phyloP scores from a whole-genome alignment of 2,797 vertebrate species.

The Pseudochirops cupreus region DNA sequence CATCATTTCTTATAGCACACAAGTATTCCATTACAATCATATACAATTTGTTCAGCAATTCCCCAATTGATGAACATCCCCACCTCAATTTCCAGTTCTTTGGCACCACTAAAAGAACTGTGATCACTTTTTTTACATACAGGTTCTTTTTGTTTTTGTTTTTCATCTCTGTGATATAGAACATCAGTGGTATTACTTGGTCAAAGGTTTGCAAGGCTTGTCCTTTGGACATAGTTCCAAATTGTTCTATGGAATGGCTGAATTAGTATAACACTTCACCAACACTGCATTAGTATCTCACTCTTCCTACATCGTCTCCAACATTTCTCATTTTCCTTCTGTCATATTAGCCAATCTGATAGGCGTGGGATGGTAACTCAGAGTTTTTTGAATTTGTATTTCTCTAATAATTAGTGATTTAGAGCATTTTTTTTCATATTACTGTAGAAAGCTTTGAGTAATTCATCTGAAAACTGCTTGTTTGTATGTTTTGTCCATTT shows the following conservation, averaged over 20 bases:
- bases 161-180: not conserved
- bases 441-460: not conserved
- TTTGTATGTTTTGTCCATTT: not conserved
- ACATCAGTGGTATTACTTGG: not conserved
- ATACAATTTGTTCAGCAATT: not conserved
- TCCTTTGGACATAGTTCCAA: not conserved
- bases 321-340: not conserved
- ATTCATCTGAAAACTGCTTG: not conserved
- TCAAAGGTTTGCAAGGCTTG: not conserved
- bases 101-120: not conserved
- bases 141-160: not conserved
- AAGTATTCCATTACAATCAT: not conserved
- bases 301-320: not conserved
- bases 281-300: not conserved
- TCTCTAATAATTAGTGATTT: not conserved
- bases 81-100: not conserved
- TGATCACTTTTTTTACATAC: not conserved
- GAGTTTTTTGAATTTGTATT: not conserved
- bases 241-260: not conserved
- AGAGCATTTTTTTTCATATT: not conserved
- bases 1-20: not conserved
- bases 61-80: not conserved
- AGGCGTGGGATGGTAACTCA: not conserved
- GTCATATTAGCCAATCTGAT: not conserved
- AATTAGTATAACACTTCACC: not conserved